Conservation (phyloP, 1,140 invertebrate genomes). For the Riptortus pedestris region DNA sequence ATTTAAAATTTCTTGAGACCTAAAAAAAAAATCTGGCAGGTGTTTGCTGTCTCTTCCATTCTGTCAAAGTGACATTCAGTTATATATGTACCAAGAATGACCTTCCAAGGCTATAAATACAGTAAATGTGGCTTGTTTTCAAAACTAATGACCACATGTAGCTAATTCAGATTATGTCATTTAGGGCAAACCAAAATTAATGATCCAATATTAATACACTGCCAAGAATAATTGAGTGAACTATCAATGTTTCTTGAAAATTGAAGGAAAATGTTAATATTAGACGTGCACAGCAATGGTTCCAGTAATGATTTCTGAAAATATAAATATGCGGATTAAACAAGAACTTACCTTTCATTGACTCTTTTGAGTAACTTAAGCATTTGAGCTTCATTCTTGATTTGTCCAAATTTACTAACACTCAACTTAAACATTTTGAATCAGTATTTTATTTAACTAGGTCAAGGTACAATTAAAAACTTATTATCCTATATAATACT, state of each 20-base stretch:
- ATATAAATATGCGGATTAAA: not conserved
- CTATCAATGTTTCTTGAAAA: no score
- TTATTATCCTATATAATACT: not conserved
- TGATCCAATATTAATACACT: not conserved
- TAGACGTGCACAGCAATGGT: not conserved
- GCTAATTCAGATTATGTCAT: not conserved
- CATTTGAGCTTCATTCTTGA: conserved; percentile 23
- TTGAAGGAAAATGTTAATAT: not conserved
- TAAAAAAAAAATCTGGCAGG: not conserved
- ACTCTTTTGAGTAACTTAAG: conserved; percentile 21
- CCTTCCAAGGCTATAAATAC: conserved; percentile 1
- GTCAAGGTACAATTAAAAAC: not conserved
- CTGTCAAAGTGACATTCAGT: not conserved
- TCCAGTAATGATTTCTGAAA: not conserved
- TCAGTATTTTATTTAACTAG: not conserved
- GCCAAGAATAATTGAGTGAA: not conserved
- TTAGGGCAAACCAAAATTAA: not conserved
- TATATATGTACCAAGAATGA: not conserved
- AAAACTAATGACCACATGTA: conserved; percentile 1
- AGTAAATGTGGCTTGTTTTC: conserved; percentile 4
- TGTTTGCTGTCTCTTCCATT: not conserved
- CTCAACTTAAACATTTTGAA: conserved; percentile 23
- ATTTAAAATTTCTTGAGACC: not conserved
- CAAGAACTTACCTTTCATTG: conserved; percentile 11
- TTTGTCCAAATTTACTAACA: conserved; percentile 11